Conservation (phyloP, 2,113 vertebrate species). For the Podocnemis expansa region DNA sequence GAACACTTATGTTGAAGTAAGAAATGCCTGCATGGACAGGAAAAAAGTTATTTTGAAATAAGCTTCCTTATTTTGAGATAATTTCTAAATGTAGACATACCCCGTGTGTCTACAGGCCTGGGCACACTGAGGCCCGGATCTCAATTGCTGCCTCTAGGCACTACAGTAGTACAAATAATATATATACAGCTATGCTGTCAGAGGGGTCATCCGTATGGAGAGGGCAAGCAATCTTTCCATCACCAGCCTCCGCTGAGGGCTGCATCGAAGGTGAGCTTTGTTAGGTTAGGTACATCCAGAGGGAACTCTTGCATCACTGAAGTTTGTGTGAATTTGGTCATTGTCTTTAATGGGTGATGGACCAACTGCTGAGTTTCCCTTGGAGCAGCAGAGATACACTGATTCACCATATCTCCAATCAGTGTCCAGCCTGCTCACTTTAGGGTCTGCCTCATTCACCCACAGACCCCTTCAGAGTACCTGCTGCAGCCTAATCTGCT, state of each 20-base stretch:
- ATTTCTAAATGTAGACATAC: too few relatives aligned
- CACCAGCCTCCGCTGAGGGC: too few relatives aligned
- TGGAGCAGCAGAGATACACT: neutral
- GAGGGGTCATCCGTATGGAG: neutral
- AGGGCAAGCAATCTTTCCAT: accelerated
- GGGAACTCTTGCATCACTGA: neutral
- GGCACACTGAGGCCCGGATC: neutral
- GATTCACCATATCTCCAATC: neutral
- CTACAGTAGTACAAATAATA: accelerated
- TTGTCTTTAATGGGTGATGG: too few relatives aligned
- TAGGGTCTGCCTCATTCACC: neutral
- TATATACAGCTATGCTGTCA: neutral
- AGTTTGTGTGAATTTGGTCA: neutral
- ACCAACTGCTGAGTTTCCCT: too few relatives aligned
- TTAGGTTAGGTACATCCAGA: too few relatives aligned
- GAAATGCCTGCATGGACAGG: too few relatives aligned
- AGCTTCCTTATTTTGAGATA: too few relatives aligned
- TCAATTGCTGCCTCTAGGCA: neutral
- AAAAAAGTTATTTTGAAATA: too few relatives aligned
- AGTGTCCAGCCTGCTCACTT: neutral
- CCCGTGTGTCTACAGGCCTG: too few relatives aligned
- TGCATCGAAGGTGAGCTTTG: neutral
- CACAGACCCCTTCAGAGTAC: neutral
- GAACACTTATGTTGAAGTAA: too few relatives aligned
- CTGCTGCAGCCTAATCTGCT: neutral